A percentile compares a stretch with the other conserved stretches of the same genome.
Evolutionary conservation across 2,888 invertebrate species (phyloP).

Genomic region (Hymenopus coronatus): DNA sequence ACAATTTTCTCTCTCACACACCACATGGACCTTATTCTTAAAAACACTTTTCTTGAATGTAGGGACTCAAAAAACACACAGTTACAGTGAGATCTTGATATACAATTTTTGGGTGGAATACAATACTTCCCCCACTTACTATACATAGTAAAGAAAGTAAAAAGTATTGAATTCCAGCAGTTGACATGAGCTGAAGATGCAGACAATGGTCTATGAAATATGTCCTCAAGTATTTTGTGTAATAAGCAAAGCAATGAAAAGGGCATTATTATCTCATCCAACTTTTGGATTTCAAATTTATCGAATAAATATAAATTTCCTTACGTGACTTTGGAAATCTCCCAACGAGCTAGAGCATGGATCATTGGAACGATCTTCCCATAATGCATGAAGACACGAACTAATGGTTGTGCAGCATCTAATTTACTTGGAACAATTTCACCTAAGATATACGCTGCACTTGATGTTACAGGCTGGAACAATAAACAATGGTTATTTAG

Average conservation of each 20-base stretch:
- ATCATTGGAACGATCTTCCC: slow-evolving; percentile 83
- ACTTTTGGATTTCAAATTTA: not conserved
- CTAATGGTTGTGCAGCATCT: slow-evolving; percentile 86
- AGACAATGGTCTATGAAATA: not conserved
- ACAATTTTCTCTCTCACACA: too few relatives aligned
- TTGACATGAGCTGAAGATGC: too few relatives aligned
- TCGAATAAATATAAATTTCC: slow-evolving; percentile 43
- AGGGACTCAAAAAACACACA: too few relatives aligned
- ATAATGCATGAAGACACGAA: slow-evolving; percentile 81
- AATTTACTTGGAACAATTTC: slow-evolving; percentile 83
- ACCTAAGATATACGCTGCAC: slow-evolving; percentile 79
- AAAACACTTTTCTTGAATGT: too few relatives aligned
- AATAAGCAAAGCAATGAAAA: slow-evolving; percentile 15
- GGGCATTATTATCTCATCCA: not conserved
- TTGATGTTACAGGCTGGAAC: slow-evolving; percentile 70
- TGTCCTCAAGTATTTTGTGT: not conserved
- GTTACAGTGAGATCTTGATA: too few relatives aligned
- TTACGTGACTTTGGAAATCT: slow-evolving; percentile 87
- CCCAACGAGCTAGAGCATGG: slow-evolving; percentile 76
- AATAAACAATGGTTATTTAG: not conserved
- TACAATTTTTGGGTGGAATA: too few relatives aligned
- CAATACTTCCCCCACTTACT: too few relatives aligned
- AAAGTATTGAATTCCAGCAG: too few relatives aligned
- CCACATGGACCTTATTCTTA: too few relatives aligned
- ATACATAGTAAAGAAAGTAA: too few relatives aligned